These are phyloP conservation scores for Drosophila prosaltans DNA, from an alignment of 1,140 invertebrate genomes.

Conservation along the genomic window DNA sequence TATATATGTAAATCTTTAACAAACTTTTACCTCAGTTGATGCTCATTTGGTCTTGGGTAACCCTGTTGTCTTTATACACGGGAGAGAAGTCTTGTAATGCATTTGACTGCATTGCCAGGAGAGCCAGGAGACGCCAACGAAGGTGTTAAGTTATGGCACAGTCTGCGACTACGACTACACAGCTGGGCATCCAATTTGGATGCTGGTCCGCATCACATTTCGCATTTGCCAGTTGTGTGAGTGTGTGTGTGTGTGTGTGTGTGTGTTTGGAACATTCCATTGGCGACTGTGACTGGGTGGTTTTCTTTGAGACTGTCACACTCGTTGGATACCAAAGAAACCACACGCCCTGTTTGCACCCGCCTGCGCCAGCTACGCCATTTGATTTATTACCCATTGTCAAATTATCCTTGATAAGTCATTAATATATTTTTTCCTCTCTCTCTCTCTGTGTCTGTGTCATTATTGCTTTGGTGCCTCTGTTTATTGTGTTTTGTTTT, in stretches of 20 bases:
- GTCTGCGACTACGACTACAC: conserved; percentile 54
- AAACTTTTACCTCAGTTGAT: neutral
- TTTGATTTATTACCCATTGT: conserved; percentile 80
- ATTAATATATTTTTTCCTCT: conserved; percentile 72
- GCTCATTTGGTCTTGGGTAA: conserved; percentile 12
- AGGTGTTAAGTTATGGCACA: conserved; percentile 81
- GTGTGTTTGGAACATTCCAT: conserved; percentile 44
- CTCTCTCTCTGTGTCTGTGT: conserved; percentile 24
- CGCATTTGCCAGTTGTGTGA: conserved; percentile 54
- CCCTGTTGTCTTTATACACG: conserved; percentile 28
- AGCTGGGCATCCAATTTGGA: conserved; percentile 79
- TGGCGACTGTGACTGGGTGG: conserved; percentile 53
- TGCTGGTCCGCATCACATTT: conserved; percentile 69
- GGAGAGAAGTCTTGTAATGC: conserved; percentile 21
- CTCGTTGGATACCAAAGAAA: conserved; percentile 16
- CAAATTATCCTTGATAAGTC: conserved; percentile 82
- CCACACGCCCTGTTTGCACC: conserved; percentile 62
- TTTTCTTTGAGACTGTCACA: conserved; percentile 35
- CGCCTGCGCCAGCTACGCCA: conserved; percentile 53
- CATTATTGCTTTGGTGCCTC: conserved; percentile 24
- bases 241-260: conserved; percentile 19
- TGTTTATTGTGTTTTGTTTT: conserved; percentile 51
- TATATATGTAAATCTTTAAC: too few relatives aligned
- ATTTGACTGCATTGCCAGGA: conserved; percentile 47
- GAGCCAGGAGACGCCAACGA: conserved; percentile 47